A percentile compares a stretch with the other conserved stretches of the same genome.
These are phyloP conservation scores for Melanostoma scalare DNA, from an alignment of 2,888 invertebrate genomes.

Conservation along the genomic window DNA sequence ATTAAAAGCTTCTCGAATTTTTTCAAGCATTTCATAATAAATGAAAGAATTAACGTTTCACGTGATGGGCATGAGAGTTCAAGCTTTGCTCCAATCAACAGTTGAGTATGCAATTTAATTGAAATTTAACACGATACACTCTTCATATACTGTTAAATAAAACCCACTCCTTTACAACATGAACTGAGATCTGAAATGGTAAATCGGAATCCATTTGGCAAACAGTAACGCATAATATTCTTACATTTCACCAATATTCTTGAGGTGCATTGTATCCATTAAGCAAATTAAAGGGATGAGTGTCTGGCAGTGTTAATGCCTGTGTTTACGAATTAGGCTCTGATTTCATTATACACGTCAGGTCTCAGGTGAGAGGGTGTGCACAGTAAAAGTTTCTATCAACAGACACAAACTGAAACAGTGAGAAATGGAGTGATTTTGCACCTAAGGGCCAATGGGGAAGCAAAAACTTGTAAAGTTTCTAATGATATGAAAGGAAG, in stretches of 20 bases:
- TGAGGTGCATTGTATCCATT: constrained; percentile 28
- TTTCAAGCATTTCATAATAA: too few species aligned
- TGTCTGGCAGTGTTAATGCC: constrained; percentile 42
- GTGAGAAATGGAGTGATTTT: constrained; percentile 27
- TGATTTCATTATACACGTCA: constrained; percentile 52
- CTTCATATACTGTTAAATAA: neutral
- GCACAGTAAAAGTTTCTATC: constrained; percentile 21
- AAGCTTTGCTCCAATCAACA: too few species aligned
- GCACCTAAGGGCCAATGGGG: constrained; percentile 22
- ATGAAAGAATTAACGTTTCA: too few species aligned
- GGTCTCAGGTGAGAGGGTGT: constrained; percentile 21
- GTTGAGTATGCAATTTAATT: too few species aligned
- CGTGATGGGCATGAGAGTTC: too few species aligned
- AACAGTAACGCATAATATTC: constrained; percentile 22
- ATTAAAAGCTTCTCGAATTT: too few species aligned
- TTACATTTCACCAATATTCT: constrained; percentile 2
- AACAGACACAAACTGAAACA: constrained; percentile 5
- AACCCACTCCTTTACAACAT: neutral
- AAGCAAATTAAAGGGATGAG: constrained; percentile 56
- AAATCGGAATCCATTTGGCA: constrained; percentile 32
- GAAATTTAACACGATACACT: constrained; percentile 32
- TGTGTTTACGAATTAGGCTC: constrained; percentile 52
- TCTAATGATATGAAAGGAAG: constrained; percentile 29
- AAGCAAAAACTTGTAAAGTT: constrained; percentile 39
- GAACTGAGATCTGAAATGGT: constrained; percentile 9